phyloP scores from a whole-genome alignment of 2,113 vertebrate genomes.

The Hylia prasina region DNA sequence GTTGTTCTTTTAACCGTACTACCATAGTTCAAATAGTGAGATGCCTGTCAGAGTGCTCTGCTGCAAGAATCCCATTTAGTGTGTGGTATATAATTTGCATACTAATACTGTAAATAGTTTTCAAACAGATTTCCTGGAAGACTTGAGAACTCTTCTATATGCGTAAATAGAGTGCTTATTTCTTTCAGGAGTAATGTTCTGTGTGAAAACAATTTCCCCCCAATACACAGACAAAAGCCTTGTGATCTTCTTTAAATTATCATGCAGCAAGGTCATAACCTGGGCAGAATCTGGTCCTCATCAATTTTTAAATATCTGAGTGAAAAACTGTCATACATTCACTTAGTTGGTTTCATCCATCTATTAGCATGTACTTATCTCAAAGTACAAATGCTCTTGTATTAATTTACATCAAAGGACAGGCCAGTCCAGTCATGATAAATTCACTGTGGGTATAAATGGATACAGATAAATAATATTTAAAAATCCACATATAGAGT shows the following conservation, averaged over 20 bases:
- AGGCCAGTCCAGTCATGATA: background rate
- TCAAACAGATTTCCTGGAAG: conserved; percentile 49
- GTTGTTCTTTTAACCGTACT: conserved; percentile 32
- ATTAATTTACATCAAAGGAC: background rate
- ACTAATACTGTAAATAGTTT: conserved; percentile 58
- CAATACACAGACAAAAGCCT: background rate
- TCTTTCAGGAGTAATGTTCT: background rate
- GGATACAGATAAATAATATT: background rate
- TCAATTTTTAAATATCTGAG: background rate
- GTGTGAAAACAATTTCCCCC: background rate
- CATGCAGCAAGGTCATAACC: background rate
- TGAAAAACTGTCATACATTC: background rate
- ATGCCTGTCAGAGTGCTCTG: conserved; percentile 12
- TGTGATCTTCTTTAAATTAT: background rate
- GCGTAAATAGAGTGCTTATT: conserved; percentile 4
- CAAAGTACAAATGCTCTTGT: background rate
- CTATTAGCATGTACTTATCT: background rate
- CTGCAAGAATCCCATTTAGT: conserved; percentile 26
- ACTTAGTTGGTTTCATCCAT: background rate
- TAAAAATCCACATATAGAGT: accelerated
- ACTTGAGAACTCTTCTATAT: background rate
- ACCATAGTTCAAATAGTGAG: conserved; percentile 28
- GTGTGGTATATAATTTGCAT: conserved; percentile 56
- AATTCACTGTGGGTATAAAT: background rate
- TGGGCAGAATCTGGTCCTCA: background rate